Percentiles rank a stretch among this genome's conserved stretches.
phyloP scores from a whole-genome alignment of 1,140 invertebrate species.

The Camponotus vicinus region DNA sequence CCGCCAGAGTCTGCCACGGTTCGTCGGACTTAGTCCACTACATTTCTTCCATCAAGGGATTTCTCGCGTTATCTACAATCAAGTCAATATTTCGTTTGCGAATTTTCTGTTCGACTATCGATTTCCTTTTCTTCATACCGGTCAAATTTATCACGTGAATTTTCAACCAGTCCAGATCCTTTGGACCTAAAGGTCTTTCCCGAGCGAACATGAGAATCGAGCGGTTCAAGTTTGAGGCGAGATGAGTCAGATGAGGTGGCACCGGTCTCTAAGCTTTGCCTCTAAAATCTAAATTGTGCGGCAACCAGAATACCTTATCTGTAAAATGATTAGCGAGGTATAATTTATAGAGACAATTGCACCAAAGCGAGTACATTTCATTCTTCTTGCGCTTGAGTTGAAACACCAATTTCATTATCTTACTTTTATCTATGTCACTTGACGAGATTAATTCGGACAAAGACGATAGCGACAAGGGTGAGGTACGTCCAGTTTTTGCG shows the following conservation, averaged over 20 bases:
- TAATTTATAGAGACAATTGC: slow-evolving; percentile 96
- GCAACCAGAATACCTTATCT: slow-evolving; percentile 97
- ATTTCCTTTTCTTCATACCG: slow-evolving; percentile 94
- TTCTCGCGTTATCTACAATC: slow-evolving; percentile 97
- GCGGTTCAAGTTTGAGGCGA: slow-evolving; percentile 95
- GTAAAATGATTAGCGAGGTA: slow-evolving; percentile 97
- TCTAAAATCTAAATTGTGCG: slow-evolving; percentile 99
- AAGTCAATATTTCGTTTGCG: slow-evolving; percentile 94
- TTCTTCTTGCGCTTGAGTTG: slow-evolving; percentile 89
- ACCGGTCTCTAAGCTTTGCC: slow-evolving; percentile 96
- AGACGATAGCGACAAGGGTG: slow-evolving; percentile 88
- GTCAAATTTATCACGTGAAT: slow-evolving; percentile 98
- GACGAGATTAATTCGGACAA: slow-evolving; percentile 73
- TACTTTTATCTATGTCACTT: slow-evolving; percentile 70
- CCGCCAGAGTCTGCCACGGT: slow-evolving; percentile 99
- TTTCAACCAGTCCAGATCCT: slow-evolving; percentile 98
- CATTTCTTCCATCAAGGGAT: slow-evolving; percentile 92
- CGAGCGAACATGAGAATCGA: slow-evolving; percentile 95
- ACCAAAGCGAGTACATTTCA: slow-evolving; percentile 98
- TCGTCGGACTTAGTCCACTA: slow-evolving; percentile 98
- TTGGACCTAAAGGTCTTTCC: slow-evolving; percentile 92
- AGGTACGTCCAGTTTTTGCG: slow-evolving; percentile 92
- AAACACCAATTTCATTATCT: slow-evolving; percentile 85
- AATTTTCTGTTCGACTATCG: slow-evolving; percentile 92
- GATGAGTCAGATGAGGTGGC: slow-evolving; percentile 97